Conservation (phyloP, 2,113 vertebrate genomes). For the Macaca fascicularis region DNA sequence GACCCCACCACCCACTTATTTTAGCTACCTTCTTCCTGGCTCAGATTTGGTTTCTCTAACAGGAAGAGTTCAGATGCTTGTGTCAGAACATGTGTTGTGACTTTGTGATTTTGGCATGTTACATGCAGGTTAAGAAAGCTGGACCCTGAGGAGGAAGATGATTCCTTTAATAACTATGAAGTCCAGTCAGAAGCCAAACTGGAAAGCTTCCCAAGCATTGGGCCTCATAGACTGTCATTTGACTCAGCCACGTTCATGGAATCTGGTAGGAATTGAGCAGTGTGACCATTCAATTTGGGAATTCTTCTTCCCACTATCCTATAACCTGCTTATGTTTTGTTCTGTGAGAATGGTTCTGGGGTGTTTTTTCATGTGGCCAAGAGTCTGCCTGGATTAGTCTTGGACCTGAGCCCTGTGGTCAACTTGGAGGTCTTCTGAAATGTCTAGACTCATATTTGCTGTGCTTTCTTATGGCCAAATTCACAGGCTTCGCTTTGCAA, state of each 20-base stretch:
- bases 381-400: background rate
- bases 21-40: background rate
- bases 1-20: background rate
- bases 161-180: constrained; percentile 92
- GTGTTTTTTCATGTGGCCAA: background rate
- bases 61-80: background rate
- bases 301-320: background rate
- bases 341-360: background rate
- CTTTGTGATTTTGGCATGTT: background rate
- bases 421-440: background rate
- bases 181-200: constrained; percentile 89
- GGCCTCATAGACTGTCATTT: constrained; percentile 83
- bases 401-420: background rate
- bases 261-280: constrained; percentile 84
- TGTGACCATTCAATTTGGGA: background rate
- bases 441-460: too few species aligned
- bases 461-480: background rate
- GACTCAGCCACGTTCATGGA: constrained; percentile 93
- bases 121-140: constrained; percentile 91
- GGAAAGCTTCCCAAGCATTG: constrained; percentile 85
- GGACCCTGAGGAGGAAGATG: constrained; percentile 95
- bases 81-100: background rate
- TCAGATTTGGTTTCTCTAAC: background rate
- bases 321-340: background rate
- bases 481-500: background rate